Evolutionary conservation across 2,113 vertebrate species (phyloP).

Genomic region (Crypturellus undulatus): DNA sequence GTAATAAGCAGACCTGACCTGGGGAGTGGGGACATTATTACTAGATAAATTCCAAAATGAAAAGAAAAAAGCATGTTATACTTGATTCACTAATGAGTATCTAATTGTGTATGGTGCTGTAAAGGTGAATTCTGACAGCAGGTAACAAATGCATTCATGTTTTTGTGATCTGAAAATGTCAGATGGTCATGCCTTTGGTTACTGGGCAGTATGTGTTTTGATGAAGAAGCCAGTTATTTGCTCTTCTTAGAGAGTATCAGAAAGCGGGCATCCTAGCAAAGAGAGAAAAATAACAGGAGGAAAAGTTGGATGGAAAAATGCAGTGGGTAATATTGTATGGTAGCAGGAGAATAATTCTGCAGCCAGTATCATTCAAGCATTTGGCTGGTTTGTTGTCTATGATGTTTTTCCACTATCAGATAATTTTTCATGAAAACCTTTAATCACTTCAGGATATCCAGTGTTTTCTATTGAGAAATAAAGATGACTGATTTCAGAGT

Average conservation of each 20-base stretch:
- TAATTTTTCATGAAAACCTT: neutral
- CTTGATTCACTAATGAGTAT: neutral
- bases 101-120: neutral
- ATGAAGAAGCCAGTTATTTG: constrained; percentile 4
- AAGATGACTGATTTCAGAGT: neutral
- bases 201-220: neutral
- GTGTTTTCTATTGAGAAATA: neutral
- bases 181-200: neutral
- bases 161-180: neutral
- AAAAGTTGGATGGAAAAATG: neutral
- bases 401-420: neutral
- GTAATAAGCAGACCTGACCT: neutral
- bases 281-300: neutral
- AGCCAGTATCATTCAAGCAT: neutral
- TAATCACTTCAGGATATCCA: neutral
- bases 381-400: neutral
- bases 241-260: neutral
- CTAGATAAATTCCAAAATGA: neutral
- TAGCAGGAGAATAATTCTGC: neutral
- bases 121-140: neutral
- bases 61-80: neutral
- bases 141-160: neutral
- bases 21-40: neutral
- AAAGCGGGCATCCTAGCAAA: neutral
- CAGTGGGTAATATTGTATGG: neutral